Evolutionary conservation across 2,797 vertebrate genomes (phyloP).

Genomic region (Bradypodion pumilum): DNA sequence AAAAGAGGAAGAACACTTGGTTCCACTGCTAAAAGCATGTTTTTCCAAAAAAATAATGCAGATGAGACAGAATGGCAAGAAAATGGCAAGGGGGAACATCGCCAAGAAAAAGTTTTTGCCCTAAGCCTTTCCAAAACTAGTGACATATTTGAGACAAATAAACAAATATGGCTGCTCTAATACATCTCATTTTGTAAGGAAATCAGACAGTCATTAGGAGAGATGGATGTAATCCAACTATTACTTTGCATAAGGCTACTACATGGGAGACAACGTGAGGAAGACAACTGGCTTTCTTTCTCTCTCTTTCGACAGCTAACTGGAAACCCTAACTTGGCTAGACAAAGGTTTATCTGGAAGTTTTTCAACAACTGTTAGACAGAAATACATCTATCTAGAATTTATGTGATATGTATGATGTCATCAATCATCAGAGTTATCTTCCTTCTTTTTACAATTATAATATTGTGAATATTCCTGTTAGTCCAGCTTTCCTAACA

Average conservation of each 20-base stretch:
- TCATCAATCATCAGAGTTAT: neutral
- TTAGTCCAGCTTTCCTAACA: neutral
- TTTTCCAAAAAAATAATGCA: neutral
- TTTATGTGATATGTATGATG: neutral
- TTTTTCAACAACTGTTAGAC: neutral
- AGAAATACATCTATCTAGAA: conserved; percentile 3
- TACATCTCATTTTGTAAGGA: neutral
- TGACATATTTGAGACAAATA: neutral
- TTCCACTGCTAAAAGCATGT: neutral
- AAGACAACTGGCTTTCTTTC: neutral
- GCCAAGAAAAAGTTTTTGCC: neutral
- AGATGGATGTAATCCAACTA: no score
- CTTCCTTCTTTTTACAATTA: neutral
- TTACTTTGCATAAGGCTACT: neutral
- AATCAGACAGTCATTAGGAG: no score
- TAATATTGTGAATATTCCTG: neutral
- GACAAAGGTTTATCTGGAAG: conserved; percentile 1
- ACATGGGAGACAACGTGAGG: neutral
- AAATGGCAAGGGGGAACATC: neutral
- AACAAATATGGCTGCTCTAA: neutral
- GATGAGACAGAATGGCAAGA: neutral
- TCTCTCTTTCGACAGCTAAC: neutral
- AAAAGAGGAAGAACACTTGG: neutral
- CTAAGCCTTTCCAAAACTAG: neutral
- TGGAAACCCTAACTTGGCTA: conserved; percentile 24